Base-by-base conservation (phyloP, 2,113 vertebrate genomes). In the Petroica traversi region DNA sequence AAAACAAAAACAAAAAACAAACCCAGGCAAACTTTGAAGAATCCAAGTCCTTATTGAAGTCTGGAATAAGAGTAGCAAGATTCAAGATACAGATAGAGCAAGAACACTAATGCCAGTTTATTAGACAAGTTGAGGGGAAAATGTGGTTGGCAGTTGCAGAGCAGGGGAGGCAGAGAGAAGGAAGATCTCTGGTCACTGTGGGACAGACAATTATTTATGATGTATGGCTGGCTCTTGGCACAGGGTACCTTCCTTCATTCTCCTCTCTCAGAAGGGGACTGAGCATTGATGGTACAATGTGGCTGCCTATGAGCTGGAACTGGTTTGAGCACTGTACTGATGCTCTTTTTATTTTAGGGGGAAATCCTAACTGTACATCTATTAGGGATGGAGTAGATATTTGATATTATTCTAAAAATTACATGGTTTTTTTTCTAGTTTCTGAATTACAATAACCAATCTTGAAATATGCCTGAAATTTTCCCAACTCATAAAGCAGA, bases 311-410 rank as follows among this genome's bases (percentile, higher is more conserved):
- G 29, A 33, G 43, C 48, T 83, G 20, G 26, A 79, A 68, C 3
- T 0, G 0, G 19, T 66, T 71, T 68, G 72, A 67, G 1, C 3
- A 4, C 12, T 55, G 4, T 33, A 36, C 12, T 61, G 7, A 14
- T 34, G 24, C 2, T 77, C 17, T 19, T 48, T 20, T 54, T 36
- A 51, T 48, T 80, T 83, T 29, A 89, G 22, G 40, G 12, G 9
- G 8, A 86, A 86, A 83, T 24, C 8, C 5, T 51, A 43, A 31
- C 3, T 64, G 76, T 28, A 23, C 5, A 3, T 36, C 24, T 64
- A 6, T 29, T 19, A 83, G 24, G 5, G 19, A 68, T 36, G 14
- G 11, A 61, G 6, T 36, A 23, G 6, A 18, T 62, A 17, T 49
- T 73, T 74, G 5, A 45, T 49, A 26, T 64, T 69, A 66, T 76